These are phyloP conservation scores for Suricata suricatta DNA, from an alignment of 2,113 vertebrate species.

Conservation along the genomic window DNA sequence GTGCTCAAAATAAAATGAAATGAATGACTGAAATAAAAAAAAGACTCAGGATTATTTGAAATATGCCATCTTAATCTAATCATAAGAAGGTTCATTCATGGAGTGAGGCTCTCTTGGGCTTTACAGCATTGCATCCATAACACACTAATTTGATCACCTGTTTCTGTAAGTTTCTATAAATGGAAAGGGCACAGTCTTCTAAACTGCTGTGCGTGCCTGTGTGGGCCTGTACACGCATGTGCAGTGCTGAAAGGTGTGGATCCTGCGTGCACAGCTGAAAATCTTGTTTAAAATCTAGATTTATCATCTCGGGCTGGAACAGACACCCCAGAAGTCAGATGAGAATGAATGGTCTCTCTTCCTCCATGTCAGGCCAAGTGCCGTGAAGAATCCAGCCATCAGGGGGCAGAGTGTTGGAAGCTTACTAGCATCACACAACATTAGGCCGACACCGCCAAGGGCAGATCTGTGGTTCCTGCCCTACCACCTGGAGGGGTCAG, in stretches of 20 bases:
- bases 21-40: constrained; percentile 12
- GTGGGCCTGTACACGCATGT: rapidly evolving
- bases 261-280: not conserved
- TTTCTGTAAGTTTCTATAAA: not conserved
- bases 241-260: not conserved
- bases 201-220: not conserved
- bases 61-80: constrained; percentile 12
- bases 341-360: not conserved
- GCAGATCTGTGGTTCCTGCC: not conserved
- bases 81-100: not conserved
- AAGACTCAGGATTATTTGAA: constrained; percentile 50
- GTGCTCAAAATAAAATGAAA: not conserved
- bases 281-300: not conserved
- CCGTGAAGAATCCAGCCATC: not conserved
- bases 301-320: not conserved
- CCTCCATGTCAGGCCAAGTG: not conserved
- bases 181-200: not conserved
- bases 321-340: not conserved
- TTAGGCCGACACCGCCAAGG: not conserved
- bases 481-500: not conserved
- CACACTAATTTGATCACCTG: not conserved
- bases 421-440: not conserved
- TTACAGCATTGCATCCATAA: not conserved
- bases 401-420: not conserved
- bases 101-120: not conserved